Percentiles rank a stretch among this genome's conserved stretches.
Conservation (phyloP, 1,140 invertebrate species). For the Scaptomyza hsui region DNA sequence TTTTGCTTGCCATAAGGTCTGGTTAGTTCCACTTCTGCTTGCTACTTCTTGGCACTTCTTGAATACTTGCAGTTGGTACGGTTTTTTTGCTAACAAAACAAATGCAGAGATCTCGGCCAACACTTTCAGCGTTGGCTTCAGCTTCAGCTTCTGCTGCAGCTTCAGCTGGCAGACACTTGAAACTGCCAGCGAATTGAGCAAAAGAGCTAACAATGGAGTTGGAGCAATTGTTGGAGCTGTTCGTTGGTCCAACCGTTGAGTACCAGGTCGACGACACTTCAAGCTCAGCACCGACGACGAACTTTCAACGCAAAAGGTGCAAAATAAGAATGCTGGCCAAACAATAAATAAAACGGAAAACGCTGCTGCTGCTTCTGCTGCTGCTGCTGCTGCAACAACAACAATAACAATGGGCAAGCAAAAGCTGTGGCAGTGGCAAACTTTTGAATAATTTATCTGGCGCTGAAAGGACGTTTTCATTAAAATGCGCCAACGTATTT, state of each 20-base stretch:
- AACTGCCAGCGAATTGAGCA: slow-evolving; percentile 42
- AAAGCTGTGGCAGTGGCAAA: slow-evolving; percentile 60
- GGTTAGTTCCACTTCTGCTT: slow-evolving; percentile 10
- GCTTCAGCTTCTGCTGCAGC: slow-evolving; percentile 1
- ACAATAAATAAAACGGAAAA: slow-evolving; percentile 39
- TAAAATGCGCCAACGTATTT: slow-evolving; percentile 81
- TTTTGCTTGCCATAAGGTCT: slow-evolving; percentile 13
- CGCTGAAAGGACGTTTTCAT: slow-evolving; percentile 82
- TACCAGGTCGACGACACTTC: slow-evolving; percentile 28
- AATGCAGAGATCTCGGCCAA: slow-evolving; percentile 27
- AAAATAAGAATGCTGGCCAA: slow-evolving; percentile 43
- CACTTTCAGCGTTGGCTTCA: slow-evolving; percentile 3
- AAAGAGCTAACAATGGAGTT: slow-evolving; percentile 33
- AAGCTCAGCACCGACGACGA: slow-evolving; percentile 15
- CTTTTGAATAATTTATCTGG: slow-evolving; percentile 82
- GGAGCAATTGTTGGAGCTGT: too few relatives aligned
- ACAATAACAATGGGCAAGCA: slow-evolving; percentile 27
- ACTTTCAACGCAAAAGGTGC: slow-evolving; percentile 47
- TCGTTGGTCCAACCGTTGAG: too few relatives aligned
- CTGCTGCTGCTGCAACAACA: too few relatives aligned
- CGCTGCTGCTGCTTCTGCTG: too few relatives aligned
- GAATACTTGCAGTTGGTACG: slow-evolving; percentile 35
- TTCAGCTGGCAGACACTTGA: slow-evolving; percentile 29
- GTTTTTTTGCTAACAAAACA: slow-evolving; percentile 26
- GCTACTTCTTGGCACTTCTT: slow-evolving; percentile 5